These are phyloP conservation scores for Drosophila birchii DNA, from an alignment of 2,888 invertebrate genomes.

Conservation along the genomic window DNA sequence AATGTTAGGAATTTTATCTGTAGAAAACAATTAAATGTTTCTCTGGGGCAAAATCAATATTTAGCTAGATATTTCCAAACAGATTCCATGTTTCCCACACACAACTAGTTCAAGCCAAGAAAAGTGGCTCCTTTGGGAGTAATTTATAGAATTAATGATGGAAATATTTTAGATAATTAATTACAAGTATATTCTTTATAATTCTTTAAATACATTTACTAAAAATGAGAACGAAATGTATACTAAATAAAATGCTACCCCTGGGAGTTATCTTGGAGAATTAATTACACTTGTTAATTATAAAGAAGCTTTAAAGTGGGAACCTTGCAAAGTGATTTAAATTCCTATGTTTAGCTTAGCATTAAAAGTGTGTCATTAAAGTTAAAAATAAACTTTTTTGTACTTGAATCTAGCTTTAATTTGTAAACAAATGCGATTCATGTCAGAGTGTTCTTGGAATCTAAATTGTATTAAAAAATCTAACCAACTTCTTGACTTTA, in stretches of 20 bases:
- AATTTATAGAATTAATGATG: neutral
- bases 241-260: neutral
- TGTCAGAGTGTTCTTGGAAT: neutral
- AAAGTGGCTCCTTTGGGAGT: neutral
- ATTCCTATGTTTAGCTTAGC: neutral
- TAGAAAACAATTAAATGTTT: neutral
- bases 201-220: neutral
- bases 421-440: neutral
- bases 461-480: neutral
- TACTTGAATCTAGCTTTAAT: neutral
- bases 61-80: neutral
- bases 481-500: neutral
- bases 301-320: neutral
- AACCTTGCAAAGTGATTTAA: neutral
- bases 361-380: neutral
- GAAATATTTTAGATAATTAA: neutral
- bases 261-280: neutral
- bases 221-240: neutral
- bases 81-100: constrained; percentile 1
- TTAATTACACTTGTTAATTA: neutral
- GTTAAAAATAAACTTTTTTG: neutral
- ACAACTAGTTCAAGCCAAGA: neutral
- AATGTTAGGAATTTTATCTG: neutral
- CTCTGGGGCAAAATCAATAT: neutral
- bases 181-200: neutral